Percentiles rank a stretch among this genome's conserved stretches.
These are phyloP conservation scores for Tapirus indicus DNA, from an alignment of 2,797 vertebrate genomes.

Conservation along the genomic window DNA sequence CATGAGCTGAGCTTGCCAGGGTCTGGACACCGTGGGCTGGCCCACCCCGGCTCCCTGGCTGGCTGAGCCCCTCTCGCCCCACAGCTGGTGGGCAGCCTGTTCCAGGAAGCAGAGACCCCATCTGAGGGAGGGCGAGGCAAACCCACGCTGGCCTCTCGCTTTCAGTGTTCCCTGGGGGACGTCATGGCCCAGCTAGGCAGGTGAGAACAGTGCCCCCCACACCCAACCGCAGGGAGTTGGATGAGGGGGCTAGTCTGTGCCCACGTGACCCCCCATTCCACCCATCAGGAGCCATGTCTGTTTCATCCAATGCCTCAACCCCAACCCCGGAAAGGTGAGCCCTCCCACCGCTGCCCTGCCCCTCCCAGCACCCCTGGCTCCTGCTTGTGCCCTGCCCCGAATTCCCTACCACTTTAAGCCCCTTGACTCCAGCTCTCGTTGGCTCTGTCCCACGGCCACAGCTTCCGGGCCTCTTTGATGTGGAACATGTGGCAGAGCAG, in stretches of 20 bases:
- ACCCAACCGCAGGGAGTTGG: background rate
- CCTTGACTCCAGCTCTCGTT: background rate
- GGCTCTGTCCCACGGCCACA: constrained; percentile 70
- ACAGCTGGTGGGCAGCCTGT: constrained; percentile 93
- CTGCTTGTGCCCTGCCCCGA: background rate
- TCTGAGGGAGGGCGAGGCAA: constrained; percentile 85
- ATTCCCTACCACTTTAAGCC: background rate
- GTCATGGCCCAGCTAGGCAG: constrained; percentile 93
- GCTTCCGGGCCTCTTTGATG: constrained; percentile 93
- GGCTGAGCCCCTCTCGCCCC: background rate
- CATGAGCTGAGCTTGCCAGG: background rate
- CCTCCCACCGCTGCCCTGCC: background rate
- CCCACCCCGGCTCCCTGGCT: background rate
- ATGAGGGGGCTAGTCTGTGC: background rate
- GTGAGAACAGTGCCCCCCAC: constrained; percentile 82
- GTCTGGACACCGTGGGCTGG: background rate
- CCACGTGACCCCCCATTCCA: background rate
- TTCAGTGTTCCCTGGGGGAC: constrained; percentile 93
- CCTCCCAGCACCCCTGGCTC: rapidly evolving
- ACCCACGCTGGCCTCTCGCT: constrained; percentile 90
- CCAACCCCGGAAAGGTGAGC: constrained; percentile 94
- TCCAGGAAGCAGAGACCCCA: constrained; percentile 89
- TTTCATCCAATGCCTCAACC: constrained; percentile 94
- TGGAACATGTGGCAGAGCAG: constrained; percentile 92
- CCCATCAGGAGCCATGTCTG: constrained; percentile 91